Evolutionary conservation across 2,113 vertebrate species (phyloP), one percentile per base, ranked within the genome.

Genomic region (Podarcis muralis): DNA sequence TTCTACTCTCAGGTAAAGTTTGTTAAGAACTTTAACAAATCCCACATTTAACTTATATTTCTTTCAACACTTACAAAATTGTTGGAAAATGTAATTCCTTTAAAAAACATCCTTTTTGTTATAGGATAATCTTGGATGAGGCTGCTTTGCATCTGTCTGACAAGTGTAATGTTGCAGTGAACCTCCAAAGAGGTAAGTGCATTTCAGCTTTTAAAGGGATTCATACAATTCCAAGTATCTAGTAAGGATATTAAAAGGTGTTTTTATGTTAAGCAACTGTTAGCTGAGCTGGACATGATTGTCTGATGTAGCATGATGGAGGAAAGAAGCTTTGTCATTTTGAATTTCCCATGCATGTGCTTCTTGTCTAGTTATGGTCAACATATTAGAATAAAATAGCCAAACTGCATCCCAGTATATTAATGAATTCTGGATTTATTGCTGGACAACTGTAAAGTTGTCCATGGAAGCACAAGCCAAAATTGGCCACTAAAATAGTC

Each of bases 81-180:
- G 9, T 85, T 22, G 40, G 9, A n/a, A 74, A 74, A 32, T 22
- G 15, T 9, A 53, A 53, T 53, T 53, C 48, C 48, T 53, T 53
- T 12, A 53, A 53, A 53, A 53, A 53, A 53, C 1, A 11, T 2
- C 48, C 48, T 59, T 62, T 93, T 90, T 71, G 62, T 43, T 91
- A 27, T 53, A 99, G 99, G 94, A 99, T 99, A 43, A 99, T 99
- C 96, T 96, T 99, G 95, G 99, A 99, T 87, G 99, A 99, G 94
- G 98, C 98, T 84, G 98, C 98, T 89, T 95, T 99, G 82, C 98
- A 99, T 95, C 97, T 99, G 40, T 99, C 99, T 82, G 98, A 99
- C 94, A 99, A 98, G 94, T 98, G 96, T 93, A 99, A 98, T 40
- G 96, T 97, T n/a, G 95, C 94, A 53, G 96, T 99, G 87, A 99